Evolutionary conservation across 2,113 vertebrate species (phyloP).

Genomic region (Apteryx mantelli): DNA sequence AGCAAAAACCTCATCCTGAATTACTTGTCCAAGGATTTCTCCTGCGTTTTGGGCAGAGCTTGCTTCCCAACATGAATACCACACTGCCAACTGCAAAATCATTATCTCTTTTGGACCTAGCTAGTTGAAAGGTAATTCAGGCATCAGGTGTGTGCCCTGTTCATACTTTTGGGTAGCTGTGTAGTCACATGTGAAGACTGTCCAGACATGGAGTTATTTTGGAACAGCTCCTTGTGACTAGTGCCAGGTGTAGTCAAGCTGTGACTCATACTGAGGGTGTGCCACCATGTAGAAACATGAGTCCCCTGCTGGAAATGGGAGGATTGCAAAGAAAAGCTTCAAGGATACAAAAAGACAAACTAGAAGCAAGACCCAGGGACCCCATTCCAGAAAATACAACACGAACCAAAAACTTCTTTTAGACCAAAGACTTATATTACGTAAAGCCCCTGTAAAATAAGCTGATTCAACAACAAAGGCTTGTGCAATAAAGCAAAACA

Average conservation of each 20-base stretch:
- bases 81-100: not conserved
- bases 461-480: slow-evolving; percentile 43
- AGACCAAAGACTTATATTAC: not conserved
- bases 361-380: not conserved
- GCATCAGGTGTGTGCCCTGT: no score
- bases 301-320: not conserved
- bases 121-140: not conserved
- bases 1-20: not conserved
- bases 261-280: not conserved
- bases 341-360: slow-evolving; percentile 3
- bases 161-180: not conserved
- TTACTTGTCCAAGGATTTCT: not conserved
- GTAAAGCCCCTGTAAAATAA: slow-evolving; percentile 27
- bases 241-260: not conserved
- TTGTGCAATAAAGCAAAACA: not conserved
- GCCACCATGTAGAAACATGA: not conserved
- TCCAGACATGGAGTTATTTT: not conserved
- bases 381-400: not conserved
- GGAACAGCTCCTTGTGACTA: not conserved
- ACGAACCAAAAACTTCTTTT: not conserved
- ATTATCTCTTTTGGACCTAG: not conserved
- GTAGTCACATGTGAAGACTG: not conserved
- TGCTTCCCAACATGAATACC: not conserved
- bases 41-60: not conserved
- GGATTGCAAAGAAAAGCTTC: not conserved